Base-by-base conservation (phyloP, 2,113 vertebrate species). In the Podarcis cretensis region DNA sequence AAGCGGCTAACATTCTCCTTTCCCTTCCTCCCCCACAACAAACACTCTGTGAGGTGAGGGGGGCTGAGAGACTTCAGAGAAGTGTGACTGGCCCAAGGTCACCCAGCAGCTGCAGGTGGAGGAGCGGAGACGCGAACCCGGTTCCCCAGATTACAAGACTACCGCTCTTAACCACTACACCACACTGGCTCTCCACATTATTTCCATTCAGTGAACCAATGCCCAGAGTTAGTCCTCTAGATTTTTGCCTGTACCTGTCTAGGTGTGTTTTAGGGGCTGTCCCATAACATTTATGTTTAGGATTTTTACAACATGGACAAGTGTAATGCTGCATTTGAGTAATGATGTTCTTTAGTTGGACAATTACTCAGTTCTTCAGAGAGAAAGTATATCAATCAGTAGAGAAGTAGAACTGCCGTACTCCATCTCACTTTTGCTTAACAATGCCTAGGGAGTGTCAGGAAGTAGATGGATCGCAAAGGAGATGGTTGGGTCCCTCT, bases 371-470 rank as follows among this genome's bases (percentile, higher is more conserved):
- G 20, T 30, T 10, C 25, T 63, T 87, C 48, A 79, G 43, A 81
- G 43, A 7, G 9, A 71, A 69, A 35, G 32, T 8, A 87, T 83
- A n/a, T 48, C 23, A 74, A 2, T 37, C 21, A 76, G 20, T 65
- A 21, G 30, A 68, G 27, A 75, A 23, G 8, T 35, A 77, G 59
- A 54, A 8, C 21, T 77, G 63, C 37, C 10, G 77, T 43, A 27
- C 57, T 30, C 68, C 5, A 73, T 54, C 3, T 7, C 77, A 13
- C 16, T 71, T 84, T 69, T 30, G 1, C 20, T 69, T 74, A 83
- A 66, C 66, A 18, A 20, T 84, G 87, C 23, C 35, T 85, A 81
- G n/a, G 77, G 77, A 94, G 88, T 18, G 81, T 35, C 82, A 89
- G 12, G 30, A 57, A 82, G 12, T 14, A 71, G 68, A 13, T n/a